Evolutionary conservation across 2,888 invertebrate genomes (phyloP).

Genomic region (Thumatha senex): DNA sequence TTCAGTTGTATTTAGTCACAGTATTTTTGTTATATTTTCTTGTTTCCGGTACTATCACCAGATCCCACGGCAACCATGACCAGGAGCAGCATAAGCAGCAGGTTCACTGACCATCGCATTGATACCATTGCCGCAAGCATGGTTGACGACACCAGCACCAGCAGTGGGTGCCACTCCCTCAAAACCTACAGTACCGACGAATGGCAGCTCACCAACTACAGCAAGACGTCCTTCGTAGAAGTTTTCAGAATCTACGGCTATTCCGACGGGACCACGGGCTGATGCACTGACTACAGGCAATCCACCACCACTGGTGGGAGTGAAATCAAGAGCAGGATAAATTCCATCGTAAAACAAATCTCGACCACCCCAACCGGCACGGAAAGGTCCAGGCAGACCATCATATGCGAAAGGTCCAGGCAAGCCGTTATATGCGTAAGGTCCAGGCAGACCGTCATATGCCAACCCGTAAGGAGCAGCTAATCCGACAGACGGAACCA

Average conservation of each 20-base stretch:
- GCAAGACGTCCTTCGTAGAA: slow-evolving; percentile 20
- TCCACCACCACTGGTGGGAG: neutral
- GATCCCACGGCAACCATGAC: neutral
- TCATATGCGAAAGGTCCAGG: neutral
- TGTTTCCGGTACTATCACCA: too few species aligned
- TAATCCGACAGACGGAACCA: neutral
- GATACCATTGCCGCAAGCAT: slow-evolving; percentile 45
- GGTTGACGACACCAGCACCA: slow-evolving; percentile 46
- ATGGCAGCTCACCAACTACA: slow-evolving; percentile 38
- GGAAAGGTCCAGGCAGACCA: neutral
- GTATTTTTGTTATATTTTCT: too few species aligned
- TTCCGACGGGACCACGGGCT: slow-evolving; percentile 46
- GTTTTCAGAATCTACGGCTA: slow-evolving; percentile 41
- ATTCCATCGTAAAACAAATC: neutral
- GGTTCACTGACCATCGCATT: slow-evolving; percentile 1
- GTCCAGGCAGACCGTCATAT: neutral
- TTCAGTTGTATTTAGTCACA: too few species aligned
- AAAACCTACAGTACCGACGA: slow-evolving; percentile 46
- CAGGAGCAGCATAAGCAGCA: neutral
- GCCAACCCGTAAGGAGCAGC: neutral
- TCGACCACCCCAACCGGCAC: neutral
- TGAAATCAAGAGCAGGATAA: neutral
- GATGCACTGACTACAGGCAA: slow-evolving; percentile 25
- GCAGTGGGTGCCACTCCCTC: slow-evolving; percentile 48
- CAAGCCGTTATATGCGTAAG: neutral